These are phyloP conservation scores for Andrena haemorrhoa DNA, from an alignment of 2,888 invertebrate species.

Conservation along the genomic window DNA sequence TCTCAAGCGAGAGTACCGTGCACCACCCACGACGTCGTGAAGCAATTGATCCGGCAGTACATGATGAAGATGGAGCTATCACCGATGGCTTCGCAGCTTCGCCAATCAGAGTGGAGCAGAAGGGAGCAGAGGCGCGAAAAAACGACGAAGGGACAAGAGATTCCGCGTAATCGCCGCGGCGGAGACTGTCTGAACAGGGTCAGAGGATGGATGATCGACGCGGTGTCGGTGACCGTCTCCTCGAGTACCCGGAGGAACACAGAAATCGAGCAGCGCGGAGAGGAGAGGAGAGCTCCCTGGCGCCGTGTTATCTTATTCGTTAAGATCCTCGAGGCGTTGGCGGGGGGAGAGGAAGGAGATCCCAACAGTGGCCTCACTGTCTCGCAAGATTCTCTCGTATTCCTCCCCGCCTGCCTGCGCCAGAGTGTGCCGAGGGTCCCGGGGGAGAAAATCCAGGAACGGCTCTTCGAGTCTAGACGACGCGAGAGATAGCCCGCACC, in stretches of 20 bases:
- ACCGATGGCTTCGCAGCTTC: background rate
- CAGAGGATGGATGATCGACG: constrained; percentile 69
- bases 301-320: constrained; percentile 83
- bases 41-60: constrained; percentile 14
- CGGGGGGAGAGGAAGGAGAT: constrained; percentile 65
- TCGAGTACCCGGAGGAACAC: constrained; percentile 55
- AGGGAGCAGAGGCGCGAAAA: constrained; percentile 57
- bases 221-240: constrained; percentile 80
- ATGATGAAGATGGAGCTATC: constrained; percentile 29
- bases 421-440: constrained; percentile 66
- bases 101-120: constrained; percentile 11
- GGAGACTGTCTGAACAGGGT: constrained; percentile 49
- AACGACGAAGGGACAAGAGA: constrained; percentile 60
- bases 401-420: constrained; percentile 48
- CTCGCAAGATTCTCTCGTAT: constrained; percentile 66
- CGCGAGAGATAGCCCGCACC: constrained; percentile 67
- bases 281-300: constrained; percentile 74
- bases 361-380: constrained; percentile 80
- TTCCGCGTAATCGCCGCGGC: constrained; percentile 73
- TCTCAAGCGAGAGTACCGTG: background rate
- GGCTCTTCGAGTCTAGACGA: constrained; percentile 77
- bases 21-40: background rate
- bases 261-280: constrained; percentile 20
- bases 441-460: constrained; percentile 79
- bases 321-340: constrained; percentile 79